Percentiles rank a stretch among this genome's conserved stretches.
phyloP scores from a whole-genome alignment of 1,140 invertebrate species.

The Meloidogyne hapla region DNA sequence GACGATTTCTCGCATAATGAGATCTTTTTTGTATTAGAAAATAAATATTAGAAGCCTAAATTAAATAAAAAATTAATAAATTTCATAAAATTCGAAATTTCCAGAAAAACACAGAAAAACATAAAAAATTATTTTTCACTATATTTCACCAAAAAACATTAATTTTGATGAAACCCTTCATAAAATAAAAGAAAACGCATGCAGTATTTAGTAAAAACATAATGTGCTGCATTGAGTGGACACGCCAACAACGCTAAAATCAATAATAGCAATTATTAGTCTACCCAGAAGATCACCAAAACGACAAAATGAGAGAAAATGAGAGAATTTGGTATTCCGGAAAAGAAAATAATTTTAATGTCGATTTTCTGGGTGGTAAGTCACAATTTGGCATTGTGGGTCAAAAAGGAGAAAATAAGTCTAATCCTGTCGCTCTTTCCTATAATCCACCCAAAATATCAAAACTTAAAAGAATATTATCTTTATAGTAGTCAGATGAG shows the following conservation, averaged over 20 bases:
- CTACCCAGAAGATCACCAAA: not conserved
- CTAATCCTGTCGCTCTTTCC: not conserved
- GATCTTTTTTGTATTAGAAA: not conserved
- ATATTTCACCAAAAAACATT: not conserved
- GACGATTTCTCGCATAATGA: slow-evolving; percentile 87
- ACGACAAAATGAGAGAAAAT: not conserved
- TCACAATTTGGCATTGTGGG: not conserved
- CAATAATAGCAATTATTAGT: slow-evolving; percentile 6
- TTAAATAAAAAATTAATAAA: not conserved
- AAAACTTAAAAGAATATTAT: not conserved
- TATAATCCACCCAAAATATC: not conserved
- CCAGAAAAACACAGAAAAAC: not conserved
- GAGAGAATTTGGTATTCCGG: not conserved
- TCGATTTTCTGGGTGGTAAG: not conserved
- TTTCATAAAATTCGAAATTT: not conserved
- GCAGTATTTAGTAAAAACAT: not conserved
- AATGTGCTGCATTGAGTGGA: not conserved
- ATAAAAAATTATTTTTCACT: not conserved
- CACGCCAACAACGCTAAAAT: not conserved
- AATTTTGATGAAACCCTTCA: not conserved
- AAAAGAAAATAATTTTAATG: not conserved
- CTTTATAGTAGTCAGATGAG: not conserved
- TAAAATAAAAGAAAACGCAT: not conserved
- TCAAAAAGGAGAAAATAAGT: not conserved
- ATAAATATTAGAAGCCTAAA: not conserved